These are phyloP conservation scores for Drosophila triauraria DNA, from an alignment of 1,140 invertebrate species.

Conservation along the genomic window DNA sequence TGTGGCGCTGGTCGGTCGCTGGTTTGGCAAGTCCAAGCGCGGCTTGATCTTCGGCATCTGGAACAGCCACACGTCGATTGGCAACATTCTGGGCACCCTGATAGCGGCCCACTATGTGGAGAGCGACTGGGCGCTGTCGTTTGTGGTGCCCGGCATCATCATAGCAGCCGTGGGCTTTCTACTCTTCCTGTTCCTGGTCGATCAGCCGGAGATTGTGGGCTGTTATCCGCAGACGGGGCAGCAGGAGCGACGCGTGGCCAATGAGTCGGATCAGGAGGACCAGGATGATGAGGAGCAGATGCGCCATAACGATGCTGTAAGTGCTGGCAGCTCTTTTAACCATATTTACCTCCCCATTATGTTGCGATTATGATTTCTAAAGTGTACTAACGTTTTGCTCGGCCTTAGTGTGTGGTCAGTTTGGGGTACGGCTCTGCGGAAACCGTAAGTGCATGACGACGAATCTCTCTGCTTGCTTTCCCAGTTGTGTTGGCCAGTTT, in stretches of 20 bases:
- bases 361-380: constrained; percentile 35
- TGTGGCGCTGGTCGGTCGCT: constrained; percentile 96
- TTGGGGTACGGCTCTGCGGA: constrained; percentile 32
- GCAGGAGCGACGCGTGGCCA: constrained; percentile 55
- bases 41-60: constrained; percentile 97
- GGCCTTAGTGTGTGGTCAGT: constrained; percentile 42
- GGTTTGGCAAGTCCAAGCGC: constrained; percentile 96
- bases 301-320: constrained; percentile 65
- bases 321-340: background rate
- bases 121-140: constrained; percentile 95
- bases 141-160: constrained; percentile 95
- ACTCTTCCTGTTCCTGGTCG: constrained; percentile 94
- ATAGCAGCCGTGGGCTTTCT: constrained; percentile 92
- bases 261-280: constrained; percentile 73
- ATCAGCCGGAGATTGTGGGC: constrained; percentile 91
- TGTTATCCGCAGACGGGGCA: constrained; percentile 85
- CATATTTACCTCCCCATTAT: constrained; percentile 8
- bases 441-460: constrained; percentile 63
- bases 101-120: constrained; percentile 95
- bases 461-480: constrained; percentile 7
- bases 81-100: constrained; percentile 95
- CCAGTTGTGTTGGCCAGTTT: background rate
- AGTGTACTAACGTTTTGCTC: constrained; percentile 15
- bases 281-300: constrained; percentile 53
- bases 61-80: constrained; percentile 98